Percentiles rank a stretch among this genome's conserved stretches.
Conservation (phyloP, 2,797 vertebrate species). For the Remorina albescens region DNA sequence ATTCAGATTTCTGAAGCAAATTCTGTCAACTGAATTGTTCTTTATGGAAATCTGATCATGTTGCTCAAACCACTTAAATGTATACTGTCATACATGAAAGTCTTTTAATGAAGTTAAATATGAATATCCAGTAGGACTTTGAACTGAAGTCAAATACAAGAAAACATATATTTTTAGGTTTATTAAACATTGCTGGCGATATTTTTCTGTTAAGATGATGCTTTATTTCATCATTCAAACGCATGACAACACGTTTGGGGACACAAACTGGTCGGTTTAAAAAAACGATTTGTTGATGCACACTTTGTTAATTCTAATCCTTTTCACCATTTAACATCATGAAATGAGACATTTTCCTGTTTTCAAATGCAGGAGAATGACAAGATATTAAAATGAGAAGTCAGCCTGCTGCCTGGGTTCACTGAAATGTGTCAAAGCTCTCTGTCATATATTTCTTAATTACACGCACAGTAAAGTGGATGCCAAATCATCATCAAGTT, state of each 20-base stretch:
- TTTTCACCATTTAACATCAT: neutral
- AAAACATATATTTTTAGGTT: neutral
- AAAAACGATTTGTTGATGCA: too few relatives aligned
- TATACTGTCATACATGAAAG: neutral
- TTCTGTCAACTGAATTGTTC: too few relatives aligned
- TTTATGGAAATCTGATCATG: neutral
- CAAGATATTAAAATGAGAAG: neutral
- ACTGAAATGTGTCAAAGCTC: neutral
- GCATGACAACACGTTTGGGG: too few relatives aligned
- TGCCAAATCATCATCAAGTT: neutral
- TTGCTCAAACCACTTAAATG: neutral
- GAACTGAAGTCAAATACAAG: neutral
- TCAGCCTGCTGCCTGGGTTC: neutral
- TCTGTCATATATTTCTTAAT: neutral
- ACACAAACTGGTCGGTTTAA: too few relatives aligned
- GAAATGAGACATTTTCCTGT: neutral
- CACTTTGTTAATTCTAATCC: too few relatives aligned
- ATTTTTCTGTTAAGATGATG: too few relatives aligned
- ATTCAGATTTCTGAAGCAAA: neutral
- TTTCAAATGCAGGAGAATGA: neutral
- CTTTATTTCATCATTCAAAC: too few relatives aligned
- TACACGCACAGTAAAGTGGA: slow-evolving; percentile 1
- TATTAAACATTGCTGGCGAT: too few relatives aligned
- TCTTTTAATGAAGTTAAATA: too few relatives aligned
- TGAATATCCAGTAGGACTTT: too few relatives aligned